Evolutionary conservation across 2,113 vertebrate genomes (phyloP), one percentile per base, ranked within the genome.

Genomic region (Otolemur garnettii): DNA sequence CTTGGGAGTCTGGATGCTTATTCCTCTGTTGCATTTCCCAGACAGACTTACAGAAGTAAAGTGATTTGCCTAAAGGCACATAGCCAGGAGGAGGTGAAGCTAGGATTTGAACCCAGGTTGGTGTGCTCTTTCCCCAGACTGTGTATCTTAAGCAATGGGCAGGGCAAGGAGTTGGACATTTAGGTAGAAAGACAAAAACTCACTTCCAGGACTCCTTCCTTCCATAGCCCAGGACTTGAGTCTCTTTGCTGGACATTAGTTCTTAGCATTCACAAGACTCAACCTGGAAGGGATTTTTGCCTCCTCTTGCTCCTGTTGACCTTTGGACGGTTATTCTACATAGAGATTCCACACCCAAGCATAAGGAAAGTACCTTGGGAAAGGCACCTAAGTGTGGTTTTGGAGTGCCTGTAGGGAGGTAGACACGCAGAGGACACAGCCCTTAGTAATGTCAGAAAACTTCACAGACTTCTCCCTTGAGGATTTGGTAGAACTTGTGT

Each of bases 31-130:
- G 33, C 21, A 87, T 85, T 84, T 97, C 81, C 19, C 77, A 91
- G 90, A 69, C 50, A 92, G 38, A 28, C 24, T 82, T 94, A 45
- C 19, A 92, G 71, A 92, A 90, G 19, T 85, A 72, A 87, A 95
- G 60, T 64, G 68, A 79, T 30, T 68, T 75, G 35, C 83, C 57
- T 89, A 15, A 72, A 57, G 64, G n/a, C 83, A 50, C 66, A 72
- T 85, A 92, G 50, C 35, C 64, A 93, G 74, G 55, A 93, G 88
- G 91, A 93, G n/a, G n/a, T 68, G 38, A 95, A 91, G 80, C 87
- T 93, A 75, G 59, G 59, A 79, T 92, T 95, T 92, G 77, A 75
- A 72, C 14, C 21, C 55, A 77, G 74, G 26, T 80, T 66, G n/a
- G 24, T 64, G 4, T 78, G 45, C 45, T 94, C 64, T 82, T 91